Conservation (phyloP, 2,797 vertebrate genomes). For the Tadarida brasiliensis region DNA sequence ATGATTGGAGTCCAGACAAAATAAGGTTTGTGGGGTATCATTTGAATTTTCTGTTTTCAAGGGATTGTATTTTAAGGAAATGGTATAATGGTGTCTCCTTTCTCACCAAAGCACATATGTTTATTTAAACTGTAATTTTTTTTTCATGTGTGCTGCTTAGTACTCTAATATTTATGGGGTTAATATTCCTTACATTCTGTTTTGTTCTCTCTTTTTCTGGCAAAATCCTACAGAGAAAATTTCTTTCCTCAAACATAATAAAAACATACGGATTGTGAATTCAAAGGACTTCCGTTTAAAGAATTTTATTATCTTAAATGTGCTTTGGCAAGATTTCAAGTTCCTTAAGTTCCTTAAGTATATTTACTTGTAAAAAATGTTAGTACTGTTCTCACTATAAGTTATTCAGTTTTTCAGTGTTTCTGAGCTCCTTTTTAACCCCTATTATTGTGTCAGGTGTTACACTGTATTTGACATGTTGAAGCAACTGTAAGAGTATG, state of each 20-base stretch:
- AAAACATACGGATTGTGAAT: constrained; percentile 1
- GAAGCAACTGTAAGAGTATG: background rate
- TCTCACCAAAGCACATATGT: background rate
- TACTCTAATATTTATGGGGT: background rate
- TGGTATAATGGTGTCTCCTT: background rate
- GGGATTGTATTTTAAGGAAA: background rate
- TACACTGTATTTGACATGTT: background rate
- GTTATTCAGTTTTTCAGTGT: background rate
- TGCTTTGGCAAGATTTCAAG: constrained; percentile 21
- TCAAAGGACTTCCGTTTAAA: constrained; percentile 41
- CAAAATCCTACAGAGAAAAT: constrained; percentile 9
- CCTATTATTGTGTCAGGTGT: background rate
- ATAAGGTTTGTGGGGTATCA: background rate
- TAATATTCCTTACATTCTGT: background rate
- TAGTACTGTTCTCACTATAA: background rate
- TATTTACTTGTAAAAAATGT: background rate
- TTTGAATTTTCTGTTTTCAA: constrained; percentile 53
- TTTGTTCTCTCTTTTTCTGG: background rate
- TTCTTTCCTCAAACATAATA: background rate
- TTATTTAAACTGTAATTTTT: background rate
- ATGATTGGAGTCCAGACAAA: background rate
- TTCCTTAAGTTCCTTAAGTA: constrained; percentile 6
- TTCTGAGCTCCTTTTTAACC: background rate
- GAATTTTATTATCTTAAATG: background rate
- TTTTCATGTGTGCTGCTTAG: background rate